These are phyloP conservation scores for Ceramica pisi DNA, from an alignment of 2,888 invertebrate genomes.

Conservation along the genomic window DNA sequence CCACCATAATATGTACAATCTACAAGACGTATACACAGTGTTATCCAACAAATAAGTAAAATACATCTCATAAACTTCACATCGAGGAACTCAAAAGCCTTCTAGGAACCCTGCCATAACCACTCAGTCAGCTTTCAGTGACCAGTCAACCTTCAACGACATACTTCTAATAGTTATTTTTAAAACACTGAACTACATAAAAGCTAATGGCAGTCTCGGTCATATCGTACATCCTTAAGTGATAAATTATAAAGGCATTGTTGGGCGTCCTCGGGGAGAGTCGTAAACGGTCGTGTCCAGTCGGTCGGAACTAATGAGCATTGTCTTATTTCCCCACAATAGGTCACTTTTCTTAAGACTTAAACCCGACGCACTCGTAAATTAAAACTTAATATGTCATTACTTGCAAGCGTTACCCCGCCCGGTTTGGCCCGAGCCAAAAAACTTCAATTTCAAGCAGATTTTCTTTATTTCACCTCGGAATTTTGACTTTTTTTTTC, in stretches of 20 bases:
- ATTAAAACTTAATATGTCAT: conserved; percentile 89
- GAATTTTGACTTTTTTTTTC: conserved; percentile 43
- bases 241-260: conserved; percentile 88
- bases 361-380: conserved; percentile 86
- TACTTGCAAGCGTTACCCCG: conserved; percentile 86
- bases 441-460: conserved; percentile 76
- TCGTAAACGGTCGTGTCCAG: conserved; percentile 82
- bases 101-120: conserved; percentile 6
- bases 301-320: conserved; percentile 86
- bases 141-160: conserved; percentile 36
- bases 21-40: background rate
- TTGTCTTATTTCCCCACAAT: conserved; percentile 89
- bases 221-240: conserved; percentile 80
- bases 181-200: conserved; percentile 58
- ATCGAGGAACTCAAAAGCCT: conserved; percentile 17
- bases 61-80: conserved; percentile 26
- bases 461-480: conserved; percentile 64
- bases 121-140: too few species aligned
- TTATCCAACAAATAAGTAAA: background rate
- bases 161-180: conserved; percentile 41
- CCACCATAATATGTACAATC: too few species aligned
- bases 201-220: conserved; percentile 68
- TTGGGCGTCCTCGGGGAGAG: conserved; percentile 75
- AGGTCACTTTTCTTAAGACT: conserved; percentile 89
- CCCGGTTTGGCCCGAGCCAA: conserved; percentile 79